A percentile compares a stretch with the other conserved stretches of the same genome.
phyloP scores from a whole-genome alignment of 1,140 invertebrate genomes.

The Holcopasites calliopsidis region DNA sequence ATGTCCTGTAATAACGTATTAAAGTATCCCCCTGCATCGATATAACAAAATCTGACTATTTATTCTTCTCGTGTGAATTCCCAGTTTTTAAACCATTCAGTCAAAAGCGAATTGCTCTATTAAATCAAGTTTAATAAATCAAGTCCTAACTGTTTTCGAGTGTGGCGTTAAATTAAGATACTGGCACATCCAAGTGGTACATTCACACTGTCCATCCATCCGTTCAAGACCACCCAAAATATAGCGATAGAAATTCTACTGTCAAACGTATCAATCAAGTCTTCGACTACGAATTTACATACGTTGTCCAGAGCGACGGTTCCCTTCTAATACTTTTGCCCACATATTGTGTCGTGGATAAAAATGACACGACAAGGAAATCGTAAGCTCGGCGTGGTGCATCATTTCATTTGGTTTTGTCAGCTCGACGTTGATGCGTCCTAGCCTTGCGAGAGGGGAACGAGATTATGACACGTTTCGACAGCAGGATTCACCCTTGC shows the following conservation, averaged over 20 bases:
- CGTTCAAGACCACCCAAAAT: background rate
- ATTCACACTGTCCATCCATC: too few species aligned
- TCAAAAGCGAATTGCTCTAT: too few species aligned
- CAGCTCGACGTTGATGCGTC: background rate
- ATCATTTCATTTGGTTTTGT: constrained; percentile 14
- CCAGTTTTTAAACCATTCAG: too few species aligned
- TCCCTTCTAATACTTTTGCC: background rate
- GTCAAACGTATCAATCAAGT: background rate
- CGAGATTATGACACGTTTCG: constrained; percentile 9
- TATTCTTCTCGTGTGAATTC: too few species aligned
- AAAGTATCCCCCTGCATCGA: too few species aligned
- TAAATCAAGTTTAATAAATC: too few species aligned
- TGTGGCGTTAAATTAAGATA: too few species aligned
- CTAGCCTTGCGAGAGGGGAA: background rate
- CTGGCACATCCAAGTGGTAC: too few species aligned
- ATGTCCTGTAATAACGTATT: too few species aligned
- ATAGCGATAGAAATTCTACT: background rate
- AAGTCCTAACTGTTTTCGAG: too few species aligned
- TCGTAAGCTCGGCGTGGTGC: background rate
- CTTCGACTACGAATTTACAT: background rate
- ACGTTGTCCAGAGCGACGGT: too few species aligned
- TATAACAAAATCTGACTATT: too few species aligned
- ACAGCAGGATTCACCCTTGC: background rate
- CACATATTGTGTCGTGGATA: background rate
- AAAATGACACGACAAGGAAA: background rate